phyloP scores from a whole-genome alignment of 2,888 invertebrate genomes.

The Patella pellucida region DNA sequence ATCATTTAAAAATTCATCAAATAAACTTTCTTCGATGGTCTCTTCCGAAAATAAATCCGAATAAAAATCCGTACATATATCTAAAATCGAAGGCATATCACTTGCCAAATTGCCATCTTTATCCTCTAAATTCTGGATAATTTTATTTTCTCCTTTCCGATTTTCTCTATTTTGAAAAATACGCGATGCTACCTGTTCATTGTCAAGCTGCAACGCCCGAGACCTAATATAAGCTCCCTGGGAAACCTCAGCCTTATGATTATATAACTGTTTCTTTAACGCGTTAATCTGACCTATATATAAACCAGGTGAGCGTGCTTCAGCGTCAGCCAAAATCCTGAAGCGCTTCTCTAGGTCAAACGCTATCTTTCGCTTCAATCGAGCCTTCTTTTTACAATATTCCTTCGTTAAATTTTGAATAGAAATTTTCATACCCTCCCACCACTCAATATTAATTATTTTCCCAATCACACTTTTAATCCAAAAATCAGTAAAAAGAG shows the following conservation, averaged over 20 bases:
- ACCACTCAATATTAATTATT: background rate
- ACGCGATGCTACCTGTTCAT: background rate
- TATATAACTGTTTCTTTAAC: background rate
- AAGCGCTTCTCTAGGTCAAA: conserved; percentile 3
- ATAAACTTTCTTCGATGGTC: conserved; percentile 20
- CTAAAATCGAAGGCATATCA: conserved; percentile 13
- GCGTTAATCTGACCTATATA: background rate
- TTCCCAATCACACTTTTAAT: background rate
- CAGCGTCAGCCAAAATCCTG: background rate
- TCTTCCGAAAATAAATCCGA: conserved; percentile 17
- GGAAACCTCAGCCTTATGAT: background rate
- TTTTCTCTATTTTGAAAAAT: background rate
- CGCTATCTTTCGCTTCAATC: background rate
- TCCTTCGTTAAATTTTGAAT: conserved; percentile 6
- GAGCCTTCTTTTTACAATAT: conserved; percentile 6
- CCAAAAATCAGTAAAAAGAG: background rate
- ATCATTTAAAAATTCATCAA: conserved; percentile 16
- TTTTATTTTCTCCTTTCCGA: too few relatives aligned
- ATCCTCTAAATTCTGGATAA: too few relatives aligned
- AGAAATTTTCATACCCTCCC: conserved; percentile 10
- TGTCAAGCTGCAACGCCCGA: background rate
- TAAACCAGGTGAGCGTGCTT: background rate
- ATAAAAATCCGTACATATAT: conserved; percentile 17
- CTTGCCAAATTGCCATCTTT: too few relatives aligned
- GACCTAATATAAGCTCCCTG: conserved; percentile 3